phyloP scores from a whole-genome alignment of 1,140 invertebrate species.

The Orchesella cincta region DNA sequence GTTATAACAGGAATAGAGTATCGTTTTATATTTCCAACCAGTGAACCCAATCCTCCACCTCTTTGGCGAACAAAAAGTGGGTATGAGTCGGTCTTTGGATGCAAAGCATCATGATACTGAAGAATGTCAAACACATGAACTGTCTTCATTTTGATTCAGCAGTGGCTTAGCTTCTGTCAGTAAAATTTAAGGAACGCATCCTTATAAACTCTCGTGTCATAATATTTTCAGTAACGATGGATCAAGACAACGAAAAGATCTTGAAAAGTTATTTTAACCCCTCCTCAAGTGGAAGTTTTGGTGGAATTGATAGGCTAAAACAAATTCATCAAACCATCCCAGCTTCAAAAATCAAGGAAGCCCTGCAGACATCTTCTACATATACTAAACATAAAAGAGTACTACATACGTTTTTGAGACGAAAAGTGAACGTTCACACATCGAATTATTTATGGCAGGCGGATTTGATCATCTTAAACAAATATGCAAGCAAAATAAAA shows the following conservation, averaged over 20 bases:
- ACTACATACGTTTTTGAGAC: not conserved
- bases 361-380: not conserved
- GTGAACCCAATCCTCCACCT: not conserved
- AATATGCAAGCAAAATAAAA: slow-evolving; percentile 28
- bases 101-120: not conserved
- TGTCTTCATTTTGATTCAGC: not conserved
- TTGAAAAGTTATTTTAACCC: not conserved
- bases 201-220: too few species aligned
- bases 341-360: not conserved
- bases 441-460: slow-evolving; percentile 65
- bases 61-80: not conserved
- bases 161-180: not conserved
- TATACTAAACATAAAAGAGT: not conserved
- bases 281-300: not conserved
- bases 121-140: not conserved
- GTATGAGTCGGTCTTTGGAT: not conserved
- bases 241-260: not conserved
- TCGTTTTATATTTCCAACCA: not conserved
- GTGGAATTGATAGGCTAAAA: not conserved
- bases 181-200: too few species aligned
- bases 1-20: not conserved
- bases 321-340: not conserved
- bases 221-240: not conserved
- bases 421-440: slow-evolving; percentile 50
- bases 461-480: slow-evolving; percentile 63